phyloP scores from a whole-genome alignment of 2,797 vertebrate genomes.

The Cirrhinus mrigala region DNA sequence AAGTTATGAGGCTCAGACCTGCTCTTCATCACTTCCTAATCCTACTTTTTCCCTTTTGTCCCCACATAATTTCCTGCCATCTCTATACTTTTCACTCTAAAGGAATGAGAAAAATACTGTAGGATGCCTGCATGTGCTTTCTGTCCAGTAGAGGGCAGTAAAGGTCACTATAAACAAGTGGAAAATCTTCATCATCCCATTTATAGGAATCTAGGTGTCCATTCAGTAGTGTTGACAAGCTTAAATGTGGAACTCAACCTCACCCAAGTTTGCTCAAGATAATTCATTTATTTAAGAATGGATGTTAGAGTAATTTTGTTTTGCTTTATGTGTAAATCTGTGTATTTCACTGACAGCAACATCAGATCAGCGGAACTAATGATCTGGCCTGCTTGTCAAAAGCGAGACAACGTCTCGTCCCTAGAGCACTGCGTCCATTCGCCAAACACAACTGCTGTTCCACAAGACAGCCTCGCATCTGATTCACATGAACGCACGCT shows the following conservation, averaged over 20 bases:
- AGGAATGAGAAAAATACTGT: background rate
- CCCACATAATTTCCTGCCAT: background rate
- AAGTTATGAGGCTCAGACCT: background rate
- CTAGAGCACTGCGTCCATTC: conserved; percentile 38
- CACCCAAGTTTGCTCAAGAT: background rate
- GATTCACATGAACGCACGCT: conserved; percentile 31
- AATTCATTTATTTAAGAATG: conserved; percentile 2
- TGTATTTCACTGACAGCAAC: conserved; percentile 39
- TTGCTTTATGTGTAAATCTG: conserved; percentile 25
- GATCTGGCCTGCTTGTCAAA: conserved; percentile 55
- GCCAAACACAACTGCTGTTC: conserved; percentile 46
- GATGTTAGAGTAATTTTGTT: background rate
- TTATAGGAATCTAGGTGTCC: background rate
- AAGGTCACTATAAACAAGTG: conserved; percentile 35
- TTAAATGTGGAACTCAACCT: background rate
- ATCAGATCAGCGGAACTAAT: conserved; percentile 59
- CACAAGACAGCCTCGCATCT: conserved; percentile 48
- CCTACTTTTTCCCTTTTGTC: background rate
- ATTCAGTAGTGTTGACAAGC: background rate
- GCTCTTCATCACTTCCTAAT: background rate
- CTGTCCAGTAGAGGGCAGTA: conserved; percentile 68
- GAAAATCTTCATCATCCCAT: background rate
- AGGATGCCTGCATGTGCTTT: background rate
- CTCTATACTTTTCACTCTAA: background rate
- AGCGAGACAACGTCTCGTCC: conserved; percentile 45